A percentile compares a stretch with the other conserved stretches of the same genome.
Evolutionary conservation across 2,113 vertebrate species (phyloP).

Genomic region (Eudorcas thomsonii): DNA sequence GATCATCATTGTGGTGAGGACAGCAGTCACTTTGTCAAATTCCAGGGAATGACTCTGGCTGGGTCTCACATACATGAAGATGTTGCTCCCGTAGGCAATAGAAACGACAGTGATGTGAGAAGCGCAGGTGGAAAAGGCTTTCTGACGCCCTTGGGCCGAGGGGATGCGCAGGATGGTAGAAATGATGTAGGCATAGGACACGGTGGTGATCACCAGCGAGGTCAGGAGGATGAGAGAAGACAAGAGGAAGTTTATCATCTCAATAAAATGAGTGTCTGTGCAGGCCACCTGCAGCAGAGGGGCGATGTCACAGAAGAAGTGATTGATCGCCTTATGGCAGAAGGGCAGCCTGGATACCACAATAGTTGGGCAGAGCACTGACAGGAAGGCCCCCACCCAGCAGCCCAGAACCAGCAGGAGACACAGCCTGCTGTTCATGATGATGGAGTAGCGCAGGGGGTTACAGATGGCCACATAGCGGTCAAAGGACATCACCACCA

Average conservation of each 20-base stretch:
- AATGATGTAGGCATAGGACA: background rate
- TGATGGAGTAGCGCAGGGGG: too few relatives aligned
- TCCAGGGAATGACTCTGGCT: background rate
- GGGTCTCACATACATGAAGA: constrained; percentile 54
- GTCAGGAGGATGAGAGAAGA: background rate
- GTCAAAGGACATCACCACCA: too few relatives aligned
- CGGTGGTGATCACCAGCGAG: background rate
- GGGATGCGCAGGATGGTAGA: background rate
- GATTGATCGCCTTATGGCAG: background rate
- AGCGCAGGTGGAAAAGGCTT: background rate
- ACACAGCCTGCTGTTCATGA: too few relatives aligned
- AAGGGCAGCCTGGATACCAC: constrained; percentile 10
- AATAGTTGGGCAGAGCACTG: background rate
- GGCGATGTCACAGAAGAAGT: constrained; percentile 52
- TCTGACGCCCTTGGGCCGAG: background rate
- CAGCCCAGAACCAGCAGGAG: too few relatives aligned
- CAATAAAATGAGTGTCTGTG: background rate
- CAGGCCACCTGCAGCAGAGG: constrained; percentile 12
- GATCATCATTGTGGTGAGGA: background rate
- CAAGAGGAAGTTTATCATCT: constrained; percentile 25
- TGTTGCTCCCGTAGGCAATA: constrained; percentile 3
- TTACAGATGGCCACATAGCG: too few relatives aligned
- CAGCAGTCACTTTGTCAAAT: constrained; percentile 35
- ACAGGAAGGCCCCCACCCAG: background rate
- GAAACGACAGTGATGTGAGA: background rate